Conservation (phyloP, 92 coral and sea anemone species). For the Zoanthus solanderi region DNA sequence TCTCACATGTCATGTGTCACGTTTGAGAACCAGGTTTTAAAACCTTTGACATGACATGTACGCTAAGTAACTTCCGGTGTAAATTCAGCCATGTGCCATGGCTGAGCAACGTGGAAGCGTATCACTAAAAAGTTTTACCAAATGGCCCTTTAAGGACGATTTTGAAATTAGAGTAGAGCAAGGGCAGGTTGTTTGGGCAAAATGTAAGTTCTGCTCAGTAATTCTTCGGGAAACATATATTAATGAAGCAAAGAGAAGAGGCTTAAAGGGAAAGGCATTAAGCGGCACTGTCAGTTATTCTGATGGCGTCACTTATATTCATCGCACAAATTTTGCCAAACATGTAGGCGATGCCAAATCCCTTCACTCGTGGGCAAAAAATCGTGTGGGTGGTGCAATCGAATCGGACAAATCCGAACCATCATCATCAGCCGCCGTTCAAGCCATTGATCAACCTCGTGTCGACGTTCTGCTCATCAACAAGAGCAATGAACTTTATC, state of each 20-base stretch:
- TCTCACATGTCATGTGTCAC: conserved; percentile 34
- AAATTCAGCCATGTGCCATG: conserved; percentile 47
- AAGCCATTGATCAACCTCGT: conserved; percentile 53
- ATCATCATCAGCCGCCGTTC: conserved; percentile 52
- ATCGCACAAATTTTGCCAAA: conserved; percentile 49
- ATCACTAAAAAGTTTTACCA: conserved; percentile 35
- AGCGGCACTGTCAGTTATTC: conserved; percentile 55
- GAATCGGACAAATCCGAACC: conserved; percentile 61
- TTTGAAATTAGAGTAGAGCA: conserved; percentile 43
- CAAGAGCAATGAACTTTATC: conserved; percentile 52
- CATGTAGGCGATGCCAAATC: conserved; percentile 38
- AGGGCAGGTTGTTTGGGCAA: conserved; percentile 49
- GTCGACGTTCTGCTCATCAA: conserved; percentile 58
- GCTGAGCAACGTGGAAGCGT: conserved; percentile 37
- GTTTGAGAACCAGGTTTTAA: conserved; percentile 39
- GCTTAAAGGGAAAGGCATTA: conserved; percentile 43
- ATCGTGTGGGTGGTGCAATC: conserved; percentile 46
- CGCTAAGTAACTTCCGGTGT: conserved; percentile 46
- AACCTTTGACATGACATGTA: conserved; percentile 42
- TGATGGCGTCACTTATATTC: conserved; percentile 57
- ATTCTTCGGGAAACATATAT: conserved; percentile 38
- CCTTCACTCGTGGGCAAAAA: conserved; percentile 39
- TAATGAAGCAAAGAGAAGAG: conserved; percentile 43
- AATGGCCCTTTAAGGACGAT: conserved; percentile 40
- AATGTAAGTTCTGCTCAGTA: conserved; percentile 49